Evolutionary conservation across 2,797 vertebrate species (phyloP).

Genomic region (Sphenopsis melanotis): DNA sequence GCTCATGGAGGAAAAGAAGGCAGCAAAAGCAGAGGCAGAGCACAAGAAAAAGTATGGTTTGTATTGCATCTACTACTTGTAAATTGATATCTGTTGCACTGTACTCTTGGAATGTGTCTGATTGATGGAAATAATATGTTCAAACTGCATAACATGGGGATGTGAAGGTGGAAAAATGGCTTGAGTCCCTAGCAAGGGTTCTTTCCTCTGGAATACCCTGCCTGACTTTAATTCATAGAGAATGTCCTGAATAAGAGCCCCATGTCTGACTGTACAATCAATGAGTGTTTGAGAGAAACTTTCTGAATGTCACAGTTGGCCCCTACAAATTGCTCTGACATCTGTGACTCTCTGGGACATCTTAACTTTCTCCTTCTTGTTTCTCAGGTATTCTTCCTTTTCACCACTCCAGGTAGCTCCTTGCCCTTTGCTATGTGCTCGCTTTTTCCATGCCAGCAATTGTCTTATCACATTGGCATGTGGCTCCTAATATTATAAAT

Average conservation of each 20-base stretch:
- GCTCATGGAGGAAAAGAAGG: conserved; percentile 76
- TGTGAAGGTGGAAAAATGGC: neutral
- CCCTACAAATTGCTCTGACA: neutral
- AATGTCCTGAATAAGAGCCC: neutral
- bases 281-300: neutral
- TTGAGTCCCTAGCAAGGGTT: neutral
- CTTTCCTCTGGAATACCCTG: neutral
- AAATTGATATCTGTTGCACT: neutral
- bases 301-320: neutral
- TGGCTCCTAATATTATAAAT: neutral
- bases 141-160: neutral
- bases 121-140: neutral
- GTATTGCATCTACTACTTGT: neutral
- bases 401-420: neutral
- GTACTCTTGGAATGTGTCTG: neutral
- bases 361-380: neutral
- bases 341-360: neutral
- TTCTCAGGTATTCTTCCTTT: neutral
- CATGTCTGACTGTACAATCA: neutral
- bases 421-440: neutral
- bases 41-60: conserved; percentile 82
- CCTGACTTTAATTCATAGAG: neutral
- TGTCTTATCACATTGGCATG: neutral
- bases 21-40: conserved; percentile 79
- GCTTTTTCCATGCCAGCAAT: neutral